Evolutionary conservation across 2,113 vertebrate species (phyloP), one percentile per base, ranked within the genome.

Genomic region (Poecilia latipinna): DNA sequence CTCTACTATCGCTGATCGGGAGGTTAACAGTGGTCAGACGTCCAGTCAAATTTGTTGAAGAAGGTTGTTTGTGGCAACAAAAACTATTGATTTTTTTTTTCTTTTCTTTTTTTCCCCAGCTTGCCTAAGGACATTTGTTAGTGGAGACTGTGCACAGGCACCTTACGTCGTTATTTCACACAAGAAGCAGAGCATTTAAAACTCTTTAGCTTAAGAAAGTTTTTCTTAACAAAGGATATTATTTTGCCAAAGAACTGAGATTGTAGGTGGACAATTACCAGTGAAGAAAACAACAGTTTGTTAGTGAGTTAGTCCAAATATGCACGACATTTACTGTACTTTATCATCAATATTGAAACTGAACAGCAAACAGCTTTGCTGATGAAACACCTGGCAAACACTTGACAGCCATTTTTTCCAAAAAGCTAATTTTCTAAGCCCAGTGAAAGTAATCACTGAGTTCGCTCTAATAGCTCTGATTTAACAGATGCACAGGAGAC

Each of bases 381-480:
- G 75, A 74, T 75, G 54, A 83, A 81, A 57, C 44, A 68, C 28
- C 61, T 62, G 67, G 70, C 42, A 81, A 79, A 72, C 73, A 86
- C 17, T 51, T 51, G 5, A 85, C 19, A 82, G 44, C 69, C 74
- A 42, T 15, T 85, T 72, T 81, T 72, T 64, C 70, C 77, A 80
- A 22, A 82, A 73, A 33, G 61, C 65, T 72, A 37, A 74, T 86
- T 84, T 22, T 80, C 69, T 64, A 70, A 29, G 67, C 51, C 66
- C 67, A 76, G 78, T 48, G 68, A 77, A 81, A 75, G 74, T 60
- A 71, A 61, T 75, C 70, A 57, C 63, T 77, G 74, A 33, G 86
- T 85, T 65, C 60, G 35, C 64, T 80, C 78, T 87, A 82, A 91
- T 83, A 78, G 87, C 85, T 88, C 85, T 85, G 66, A 78, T 79